Conservation (phyloP, 2,113 vertebrate genomes). For the Anseranas semipalmata region DNA sequence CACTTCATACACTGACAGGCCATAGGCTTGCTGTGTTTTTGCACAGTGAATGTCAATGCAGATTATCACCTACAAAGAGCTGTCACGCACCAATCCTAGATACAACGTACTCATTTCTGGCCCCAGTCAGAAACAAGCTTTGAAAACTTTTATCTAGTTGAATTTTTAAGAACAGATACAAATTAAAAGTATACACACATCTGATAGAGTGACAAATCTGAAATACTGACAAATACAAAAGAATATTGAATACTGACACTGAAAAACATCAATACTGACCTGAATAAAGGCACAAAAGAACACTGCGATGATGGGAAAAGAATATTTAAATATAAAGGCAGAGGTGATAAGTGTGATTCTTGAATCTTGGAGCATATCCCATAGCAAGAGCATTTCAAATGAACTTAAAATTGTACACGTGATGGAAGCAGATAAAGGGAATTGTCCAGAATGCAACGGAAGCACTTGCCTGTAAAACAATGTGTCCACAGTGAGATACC, state of each 20-base stretch:
- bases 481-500: not conserved
- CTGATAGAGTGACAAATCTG: not conserved
- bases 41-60: not conserved
- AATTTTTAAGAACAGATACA: not conserved
- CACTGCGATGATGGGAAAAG: not conserved
- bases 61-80: not conserved
- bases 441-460: not conserved
- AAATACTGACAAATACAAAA: not conserved
- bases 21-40: not conserved
- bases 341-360: not conserved
- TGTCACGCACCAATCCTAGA: not conserved
- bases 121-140: not conserved
- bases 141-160: not conserved
- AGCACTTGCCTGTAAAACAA: not conserved
- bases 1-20: not conserved
- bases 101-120: not conserved
- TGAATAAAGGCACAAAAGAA: not conserved
- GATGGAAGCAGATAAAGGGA: not conserved
- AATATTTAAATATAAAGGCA: not conserved
- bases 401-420: not conserved
- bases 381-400: not conserved
- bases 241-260: not conserved
- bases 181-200: not conserved
- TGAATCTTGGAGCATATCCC: not conserved
- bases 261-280: not conserved